Percentiles rank a stretch among this genome's conserved stretches.
These are phyloP conservation scores for Euleptes europaea DNA, from an alignment of 2,113 vertebrate species.

Conservation along the genomic window DNA sequence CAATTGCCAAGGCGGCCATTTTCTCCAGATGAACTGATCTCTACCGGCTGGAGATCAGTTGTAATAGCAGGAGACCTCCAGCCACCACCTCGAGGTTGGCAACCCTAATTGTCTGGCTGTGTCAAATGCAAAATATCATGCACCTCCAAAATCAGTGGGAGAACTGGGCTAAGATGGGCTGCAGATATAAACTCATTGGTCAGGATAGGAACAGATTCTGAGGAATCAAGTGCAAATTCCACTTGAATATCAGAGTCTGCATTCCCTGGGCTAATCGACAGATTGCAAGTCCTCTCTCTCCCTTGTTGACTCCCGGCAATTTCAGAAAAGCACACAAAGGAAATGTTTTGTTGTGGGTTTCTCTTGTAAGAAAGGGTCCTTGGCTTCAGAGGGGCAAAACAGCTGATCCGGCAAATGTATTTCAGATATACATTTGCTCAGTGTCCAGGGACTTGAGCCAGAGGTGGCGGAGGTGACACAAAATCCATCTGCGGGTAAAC, in stretches of 20 bases:
- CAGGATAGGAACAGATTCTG: too few relatives aligned
- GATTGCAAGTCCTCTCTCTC: neutral
- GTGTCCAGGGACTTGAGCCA: neutral
- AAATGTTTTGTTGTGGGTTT: slow-evolving; percentile 9
- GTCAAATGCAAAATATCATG: neutral
- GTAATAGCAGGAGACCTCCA: too few relatives aligned
- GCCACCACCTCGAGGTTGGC: too few relatives aligned
- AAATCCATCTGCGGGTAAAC: slow-evolving; percentile 40
- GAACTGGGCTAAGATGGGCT: neutral
- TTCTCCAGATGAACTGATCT: too few relatives aligned
- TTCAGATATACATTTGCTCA: slow-evolving; percentile 36
- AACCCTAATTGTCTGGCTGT: too few relatives aligned
- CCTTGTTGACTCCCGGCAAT: neutral
- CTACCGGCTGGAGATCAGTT: too few relatives aligned
- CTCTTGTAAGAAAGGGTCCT: neutral
- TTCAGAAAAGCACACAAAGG: slow-evolving; percentile 1
- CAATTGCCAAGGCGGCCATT: too few relatives aligned
- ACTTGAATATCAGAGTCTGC: neutral
- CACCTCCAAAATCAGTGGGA: neutral
- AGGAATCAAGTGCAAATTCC: too few relatives aligned
- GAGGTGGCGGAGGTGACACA: slow-evolving; percentile 13
- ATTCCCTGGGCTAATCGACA: neutral
- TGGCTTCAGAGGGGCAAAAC: slow-evolving; percentile 7
- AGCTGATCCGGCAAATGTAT: neutral
- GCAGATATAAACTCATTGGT: neutral